A percentile compares a stretch with the other conserved stretches of the same genome.
These are phyloP conservation scores for Coptodon bakossiorum DNA, from an alignment of 2,113 vertebrate species.

Conservation along the genomic window DNA sequence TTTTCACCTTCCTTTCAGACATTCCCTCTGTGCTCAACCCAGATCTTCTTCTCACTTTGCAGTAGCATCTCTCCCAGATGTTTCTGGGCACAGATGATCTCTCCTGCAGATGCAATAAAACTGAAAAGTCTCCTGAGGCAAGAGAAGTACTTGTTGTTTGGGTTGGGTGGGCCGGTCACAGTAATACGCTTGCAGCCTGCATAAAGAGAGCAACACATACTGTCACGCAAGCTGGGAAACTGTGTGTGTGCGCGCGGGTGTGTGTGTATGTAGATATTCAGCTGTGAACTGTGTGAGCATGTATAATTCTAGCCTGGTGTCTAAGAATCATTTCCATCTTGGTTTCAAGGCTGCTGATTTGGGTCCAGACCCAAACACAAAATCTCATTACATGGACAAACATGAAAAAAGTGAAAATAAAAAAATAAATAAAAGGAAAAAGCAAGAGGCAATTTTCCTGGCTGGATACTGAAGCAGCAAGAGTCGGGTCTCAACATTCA, in stretches of 20 bases:
- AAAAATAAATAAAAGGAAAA: not conserved
- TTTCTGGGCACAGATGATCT: not conserved
- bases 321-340: not conserved
- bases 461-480: not conserved
- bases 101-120: not conserved
- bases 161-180: not conserved
- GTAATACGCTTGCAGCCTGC: not conserved
- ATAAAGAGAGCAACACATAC: slow-evolving; percentile 19
- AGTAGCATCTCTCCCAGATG: not conserved
- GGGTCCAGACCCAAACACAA: not conserved
- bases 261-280: not conserved
- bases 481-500: not conserved
- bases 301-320: not conserved
- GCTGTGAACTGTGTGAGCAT: not conserved
- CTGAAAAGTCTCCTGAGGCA: not conserved
- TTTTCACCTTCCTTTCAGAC: not conserved
- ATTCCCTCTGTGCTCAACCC: not conserved
- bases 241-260: fast-evolving
- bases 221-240: slow-evolving; percentile 4
- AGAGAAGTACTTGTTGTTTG: slow-evolving; percentile 5
- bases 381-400: not conserved
- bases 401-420: not conserved
- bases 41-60: not conserved
- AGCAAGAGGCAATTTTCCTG: not conserved
- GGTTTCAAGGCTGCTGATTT: not conserved